Evolutionary conservation across 1,140 invertebrate species (phyloP), one percentile per base, ranked within the genome.

Genomic region (Drosophila bifasciata): DNA sequence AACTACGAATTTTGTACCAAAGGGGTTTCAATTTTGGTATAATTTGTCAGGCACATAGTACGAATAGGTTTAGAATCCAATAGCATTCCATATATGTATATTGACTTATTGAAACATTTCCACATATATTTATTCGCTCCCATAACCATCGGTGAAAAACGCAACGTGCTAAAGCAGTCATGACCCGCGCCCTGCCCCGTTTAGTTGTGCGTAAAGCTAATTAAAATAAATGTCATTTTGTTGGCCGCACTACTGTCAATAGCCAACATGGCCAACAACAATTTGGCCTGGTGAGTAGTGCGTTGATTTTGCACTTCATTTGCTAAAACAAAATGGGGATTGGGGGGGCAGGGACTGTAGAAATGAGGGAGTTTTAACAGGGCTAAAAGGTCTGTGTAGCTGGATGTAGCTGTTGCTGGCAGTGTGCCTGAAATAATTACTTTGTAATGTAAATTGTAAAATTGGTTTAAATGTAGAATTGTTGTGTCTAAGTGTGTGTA

Each of bases 261-360:
- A 67, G 49, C 46, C 58, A 43, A 50, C n/a, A 49, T 77, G 50
- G 55, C 56, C 59, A 45, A 62, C 59, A 45, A 62, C 23, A 78
- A 68, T 70, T 76, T 55, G 67, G 58, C 57, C 56, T 36, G 49
- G 53, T 25, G 51, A 21, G 19, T 25, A 21, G 19, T 25, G 44
- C 63, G 73, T 71, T 86, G 59, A 83, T 88, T 83, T 88, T 61
- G 66, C 75, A 88, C 75, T 88, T 89, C 78, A 88, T 88, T 88
- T 88, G 62, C 46, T 63, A 48, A 48, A 60, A 76, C 71, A 58
- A 60, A 43, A 66, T 44, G 49, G 50, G 44, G 46, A 61, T 21
- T 48, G 32, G n/a, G 16, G 28, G 43, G 19, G 19, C 19, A 2
- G 49, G 49, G 45, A n/a, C 19, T 28, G 28, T 8, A 41, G 41